phyloP scores from a whole-genome alignment of 2,888 invertebrate species.

The Colletes collaris region DNA sequence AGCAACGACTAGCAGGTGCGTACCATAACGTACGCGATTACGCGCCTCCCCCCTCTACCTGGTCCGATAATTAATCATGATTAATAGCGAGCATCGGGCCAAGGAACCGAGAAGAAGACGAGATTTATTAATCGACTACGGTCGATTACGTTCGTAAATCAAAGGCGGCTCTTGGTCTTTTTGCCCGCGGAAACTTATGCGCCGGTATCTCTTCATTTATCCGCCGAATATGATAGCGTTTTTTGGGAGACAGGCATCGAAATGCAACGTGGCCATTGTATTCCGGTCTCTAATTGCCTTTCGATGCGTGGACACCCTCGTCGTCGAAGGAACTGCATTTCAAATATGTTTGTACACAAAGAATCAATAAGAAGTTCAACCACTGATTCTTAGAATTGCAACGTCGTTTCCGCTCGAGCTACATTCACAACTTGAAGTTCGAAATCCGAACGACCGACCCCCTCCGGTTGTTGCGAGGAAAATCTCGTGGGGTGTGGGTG shows the following conservation, averaged over 20 bases:
- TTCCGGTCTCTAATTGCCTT: slow-evolving; percentile 3
- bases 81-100: slow-evolving; percentile 63
- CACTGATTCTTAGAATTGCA: too few relatives aligned
- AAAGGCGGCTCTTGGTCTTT: slow-evolving; percentile 28
- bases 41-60: slow-evolving; percentile 52
- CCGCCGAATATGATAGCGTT: slow-evolving; percentile 9
- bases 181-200: slow-evolving; percentile 44
- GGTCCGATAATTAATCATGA: slow-evolving; percentile 72
- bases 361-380: too few relatives aligned
- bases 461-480: background rate
- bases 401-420: background rate
- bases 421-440: background rate
- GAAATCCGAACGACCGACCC: slow-evolving; percentile 2
- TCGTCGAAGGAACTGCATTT: slow-evolving; percentile 14
- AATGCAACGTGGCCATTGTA: slow-evolving; percentile 34
- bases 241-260: slow-evolving; percentile 25
- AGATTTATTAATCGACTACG: slow-evolving; percentile 53
- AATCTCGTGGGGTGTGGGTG: background rate
- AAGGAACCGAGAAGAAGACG: slow-evolving; percentile 38
- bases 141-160: slow-evolving; percentile 54
- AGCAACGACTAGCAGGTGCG: slow-evolving; percentile 54
- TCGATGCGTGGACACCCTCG: slow-evolving; percentile 17
- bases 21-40: slow-evolving; percentile 65
- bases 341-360: too few relatives aligned
- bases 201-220: slow-evolving; percentile 55